These are phyloP conservation scores for Hypotaenidia philippensis DNA, from an alignment of 2,797 vertebrate genomes.

Conservation along the genomic window DNA sequence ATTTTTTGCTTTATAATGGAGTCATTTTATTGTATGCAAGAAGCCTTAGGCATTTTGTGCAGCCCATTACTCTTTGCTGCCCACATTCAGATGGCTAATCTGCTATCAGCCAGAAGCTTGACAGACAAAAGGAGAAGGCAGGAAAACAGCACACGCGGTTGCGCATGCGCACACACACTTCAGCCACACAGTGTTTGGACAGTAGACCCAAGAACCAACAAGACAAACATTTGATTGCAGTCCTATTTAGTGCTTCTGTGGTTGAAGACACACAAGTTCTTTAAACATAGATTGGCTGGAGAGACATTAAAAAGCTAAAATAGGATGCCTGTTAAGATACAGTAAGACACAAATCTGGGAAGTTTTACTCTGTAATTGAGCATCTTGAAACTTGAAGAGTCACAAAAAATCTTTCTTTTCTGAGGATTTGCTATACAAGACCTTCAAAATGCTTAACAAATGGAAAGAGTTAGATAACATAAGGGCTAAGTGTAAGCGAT, in stretches of 20 bases:
- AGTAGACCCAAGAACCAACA: conserved; percentile 11
- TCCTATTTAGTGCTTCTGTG: neutral
- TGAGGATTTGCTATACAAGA: neutral
- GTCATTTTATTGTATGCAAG: conserved; percentile 44
- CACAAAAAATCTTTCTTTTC: neutral
- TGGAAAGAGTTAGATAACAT: neutral
- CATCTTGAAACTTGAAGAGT: neutral
- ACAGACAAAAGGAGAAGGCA: conserved; percentile 68
- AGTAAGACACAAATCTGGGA: neutral
- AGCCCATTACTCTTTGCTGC: conserved; percentile 67
- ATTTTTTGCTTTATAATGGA: conserved; percentile 55
- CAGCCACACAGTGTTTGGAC: neutral
- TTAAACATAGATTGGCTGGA: neutral
- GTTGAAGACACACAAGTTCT: neutral
- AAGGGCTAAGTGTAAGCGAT: neutral
- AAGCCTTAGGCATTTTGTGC: conserved; percentile 50
- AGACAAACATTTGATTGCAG: neutral
- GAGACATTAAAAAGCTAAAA: neutral
- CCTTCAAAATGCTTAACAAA: neutral
- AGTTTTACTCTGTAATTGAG: neutral
- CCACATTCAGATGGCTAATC: conserved; percentile 69
- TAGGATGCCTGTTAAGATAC: neutral
- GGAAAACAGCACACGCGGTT: conserved; percentile 21
- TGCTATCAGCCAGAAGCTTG: conserved; percentile 64
- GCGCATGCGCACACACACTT: neutral